Evolutionary conservation across 30 jellyfish, hydroid and myxozoan genomes (phyloP), one percentile per base, ranked within the genome.

Genomic region (Cassiopea xamachana): DNA sequence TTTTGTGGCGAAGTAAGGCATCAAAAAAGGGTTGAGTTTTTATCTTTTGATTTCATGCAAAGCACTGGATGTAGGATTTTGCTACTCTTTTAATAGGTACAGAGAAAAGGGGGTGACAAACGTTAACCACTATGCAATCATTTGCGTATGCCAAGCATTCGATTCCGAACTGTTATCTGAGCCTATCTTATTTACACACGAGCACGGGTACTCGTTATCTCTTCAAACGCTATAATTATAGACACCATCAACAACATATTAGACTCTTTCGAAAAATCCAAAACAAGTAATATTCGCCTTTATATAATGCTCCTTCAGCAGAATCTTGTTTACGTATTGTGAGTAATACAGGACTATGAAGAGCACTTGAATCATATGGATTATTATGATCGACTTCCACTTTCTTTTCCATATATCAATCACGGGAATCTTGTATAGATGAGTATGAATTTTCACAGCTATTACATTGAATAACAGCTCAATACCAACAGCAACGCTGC

Each of bases 331-430:
- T 39, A 72, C 13, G 17, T 71, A 47, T 16, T 46, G 70, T 71
- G 85, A 75, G 60, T 58, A 84, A 43, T 17, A 47, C 13, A 84
- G 9, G 55, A 84, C 59, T 14, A 46, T 2, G 55, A 82, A 47
- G 7, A 82, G 6, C 19, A 82, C 55, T 82, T 82, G 90, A 2
- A 82, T 16, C 49, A 46, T 9, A 48, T 82, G 90, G 71, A 48
- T 5, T 17, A 48, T n/a, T 14, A 69, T 17, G 69, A 82, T 61
- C 39, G 39, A 82, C 58, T 82, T 82, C 90, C 90, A 82, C 48
- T 82, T 69, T 39, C 18, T 15, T n/a, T 16, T 71, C 90, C 90
- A 82, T 48, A 60, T 73, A 48, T 43, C 12, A 9, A 69, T 62
- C 7, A 82, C 48, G 5, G 90, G 90, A 9, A 82, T 47, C 39